Conservation (phyloP, 1,140 invertebrate species). For the Eulimnadia texana region DNA sequence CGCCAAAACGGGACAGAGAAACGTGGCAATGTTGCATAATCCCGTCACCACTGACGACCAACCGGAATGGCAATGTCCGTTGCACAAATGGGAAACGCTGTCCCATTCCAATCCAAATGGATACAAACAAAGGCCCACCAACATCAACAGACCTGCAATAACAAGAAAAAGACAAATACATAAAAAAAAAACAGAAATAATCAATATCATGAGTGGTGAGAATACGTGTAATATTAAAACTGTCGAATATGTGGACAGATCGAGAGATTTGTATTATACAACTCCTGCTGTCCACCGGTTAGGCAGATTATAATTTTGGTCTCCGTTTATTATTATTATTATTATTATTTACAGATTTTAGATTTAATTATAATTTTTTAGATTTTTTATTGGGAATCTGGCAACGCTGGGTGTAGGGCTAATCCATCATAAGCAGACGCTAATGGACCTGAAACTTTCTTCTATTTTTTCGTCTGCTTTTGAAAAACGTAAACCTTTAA, state of each 20-base stretch:
- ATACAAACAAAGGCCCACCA: slow-evolving; percentile 7
- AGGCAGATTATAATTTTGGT: too few species aligned
- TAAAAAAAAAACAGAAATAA: not conserved
- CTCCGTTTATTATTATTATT: too few species aligned
- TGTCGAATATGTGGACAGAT: too few species aligned
- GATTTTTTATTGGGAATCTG: too few species aligned
- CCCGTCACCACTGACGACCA: slow-evolving; percentile 5
- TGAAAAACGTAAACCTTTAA: not conserved
- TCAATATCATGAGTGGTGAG: too few species aligned
- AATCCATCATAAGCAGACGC: not conserved
- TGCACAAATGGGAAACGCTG: slow-evolving; percentile 2
- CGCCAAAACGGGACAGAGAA: slow-evolving; percentile 8
- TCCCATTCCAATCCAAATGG: slow-evolving; percentile 4
- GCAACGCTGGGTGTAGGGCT: too few species aligned
- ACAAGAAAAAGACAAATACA: not conserved
- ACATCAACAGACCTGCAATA: not conserved
- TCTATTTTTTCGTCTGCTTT: not conserved
- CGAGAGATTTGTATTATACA: too few species aligned
- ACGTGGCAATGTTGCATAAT: slow-evolving; percentile 4
- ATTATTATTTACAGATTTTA: too few species aligned
- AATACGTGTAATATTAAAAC: too few species aligned
- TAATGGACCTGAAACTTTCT: not conserved
- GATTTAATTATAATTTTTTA: too few species aligned
- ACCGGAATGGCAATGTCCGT: slow-evolving; percentile 6
- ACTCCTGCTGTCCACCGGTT: too few species aligned